phyloP scores from a whole-genome alignment of 2,113 vertebrate genomes.

The Bettongia penicillata region DNA sequence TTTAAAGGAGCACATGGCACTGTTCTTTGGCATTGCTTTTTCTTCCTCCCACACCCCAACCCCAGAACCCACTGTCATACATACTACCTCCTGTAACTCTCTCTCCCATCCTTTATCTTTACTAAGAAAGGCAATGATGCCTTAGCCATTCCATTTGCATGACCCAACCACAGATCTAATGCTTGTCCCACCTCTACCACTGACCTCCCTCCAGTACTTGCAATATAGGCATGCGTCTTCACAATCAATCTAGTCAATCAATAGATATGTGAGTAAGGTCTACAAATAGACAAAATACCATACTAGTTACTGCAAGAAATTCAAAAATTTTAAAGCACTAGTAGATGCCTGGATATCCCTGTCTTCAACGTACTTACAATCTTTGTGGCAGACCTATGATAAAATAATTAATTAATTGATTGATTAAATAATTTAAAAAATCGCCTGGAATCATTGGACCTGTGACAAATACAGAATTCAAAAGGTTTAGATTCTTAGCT shows the following conservation, averaged over 20 bases:
- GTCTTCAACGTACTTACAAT: background rate
- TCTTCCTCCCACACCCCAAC: background rate
- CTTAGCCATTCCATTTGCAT: background rate
- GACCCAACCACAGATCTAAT: background rate
- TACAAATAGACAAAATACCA: background rate
- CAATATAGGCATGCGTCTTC: background rate
- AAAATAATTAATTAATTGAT: background rate
- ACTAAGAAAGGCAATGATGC: background rate
- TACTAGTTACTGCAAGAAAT: background rate
- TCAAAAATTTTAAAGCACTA: background rate
- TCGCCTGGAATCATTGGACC: background rate
- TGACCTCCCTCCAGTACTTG: background rate
- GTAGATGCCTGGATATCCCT: background rate
- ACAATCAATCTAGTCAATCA: background rate
- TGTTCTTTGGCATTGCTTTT: background rate
- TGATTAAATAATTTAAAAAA: too few species aligned
- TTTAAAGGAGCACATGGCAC: background rate
- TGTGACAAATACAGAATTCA: background rate
- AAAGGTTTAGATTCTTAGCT: background rate
- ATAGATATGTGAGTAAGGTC: background rate
- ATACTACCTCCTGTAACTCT: background rate
- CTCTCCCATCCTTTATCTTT: background rate
- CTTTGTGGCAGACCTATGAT: background rate
- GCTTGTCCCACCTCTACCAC: background rate
- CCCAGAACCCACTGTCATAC: background rate